These are phyloP conservation scores for Dyspetes luteomarginatus DNA, from an alignment of 2,888 invertebrate species.

Conservation along the genomic window DNA sequence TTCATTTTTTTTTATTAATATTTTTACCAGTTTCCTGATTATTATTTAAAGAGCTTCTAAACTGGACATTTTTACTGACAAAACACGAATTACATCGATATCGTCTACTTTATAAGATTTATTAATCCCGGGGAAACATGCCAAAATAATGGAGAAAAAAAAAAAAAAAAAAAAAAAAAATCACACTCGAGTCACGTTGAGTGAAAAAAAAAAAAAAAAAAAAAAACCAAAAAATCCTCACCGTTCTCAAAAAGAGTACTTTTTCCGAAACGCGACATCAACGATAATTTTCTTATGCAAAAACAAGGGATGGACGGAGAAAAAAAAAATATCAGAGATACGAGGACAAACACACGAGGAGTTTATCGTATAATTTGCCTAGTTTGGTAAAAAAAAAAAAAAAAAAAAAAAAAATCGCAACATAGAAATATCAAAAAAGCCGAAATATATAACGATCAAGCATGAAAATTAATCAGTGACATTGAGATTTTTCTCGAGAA, in stretches of 20 bases:
- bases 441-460: neutral
- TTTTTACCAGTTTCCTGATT: slow-evolving; percentile 67
- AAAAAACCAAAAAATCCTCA: too few species aligned
- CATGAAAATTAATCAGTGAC: neutral
- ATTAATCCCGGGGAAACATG: slow-evolving; percentile 24
- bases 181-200: slow-evolving; percentile 11
- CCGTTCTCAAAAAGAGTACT: neutral
- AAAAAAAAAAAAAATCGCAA: too few species aligned
- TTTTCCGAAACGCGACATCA: neutral
- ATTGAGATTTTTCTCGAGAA: neutral
- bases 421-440: too few species aligned
- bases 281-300: slow-evolving; percentile 31
- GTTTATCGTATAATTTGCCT: neutral
- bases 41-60: slow-evolving; percentile 78
- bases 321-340: slow-evolving; percentile 17
- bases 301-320: slow-evolving; percentile 5
- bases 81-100: slow-evolving; percentile 56
- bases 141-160: slow-evolving; percentile 13
- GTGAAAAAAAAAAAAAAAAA: too few species aligned
- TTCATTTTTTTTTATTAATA: slow-evolving; percentile 38
- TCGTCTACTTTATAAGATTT: slow-evolving; percentile 53
- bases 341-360: neutral
- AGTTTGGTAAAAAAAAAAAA: neutral
- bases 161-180: neutral
- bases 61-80: slow-evolving; percentile 69